Percentiles rank a stretch among this genome's conserved stretches.
phyloP scores from a whole-genome alignment of 2,888 invertebrate species.

The Drosophila incognita region DNA sequence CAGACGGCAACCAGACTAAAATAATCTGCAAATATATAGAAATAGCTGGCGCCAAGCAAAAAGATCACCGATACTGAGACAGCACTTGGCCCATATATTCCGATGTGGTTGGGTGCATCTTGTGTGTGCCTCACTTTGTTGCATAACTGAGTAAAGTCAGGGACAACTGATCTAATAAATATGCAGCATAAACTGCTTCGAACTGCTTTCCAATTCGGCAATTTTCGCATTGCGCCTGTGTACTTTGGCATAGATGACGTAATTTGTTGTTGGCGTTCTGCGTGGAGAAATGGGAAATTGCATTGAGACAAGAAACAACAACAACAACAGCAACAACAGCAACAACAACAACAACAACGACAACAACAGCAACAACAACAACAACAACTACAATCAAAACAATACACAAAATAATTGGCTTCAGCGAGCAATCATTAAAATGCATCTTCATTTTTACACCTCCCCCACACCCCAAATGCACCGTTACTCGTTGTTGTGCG shows the following conservation, averaged over 20 bases:
- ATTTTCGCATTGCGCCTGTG: not conserved
- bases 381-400: constrained; percentile 25
- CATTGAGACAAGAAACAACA: constrained; percentile 25
- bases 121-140: constrained; percentile 1
- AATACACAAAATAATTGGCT: constrained; percentile 21
- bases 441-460: not conserved
- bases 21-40: not conserved
- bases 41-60: not conserved
- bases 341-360: constrained; percentile 1
- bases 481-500: not conserved
- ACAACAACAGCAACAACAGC: not conserved
- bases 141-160: too few relatives aligned
- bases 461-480: not conserved
- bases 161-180: not conserved
- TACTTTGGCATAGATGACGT: constrained; percentile 42
- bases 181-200: not conserved
- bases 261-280: constrained; percentile 24
- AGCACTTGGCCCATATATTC: not conserved
- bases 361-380: constrained; percentile 1
- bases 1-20: constrained; percentile 52
- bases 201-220: constrained; percentile 17
- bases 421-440: constrained; percentile 4
- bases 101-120: not conserved
- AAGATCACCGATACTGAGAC: constrained; percentile 1
- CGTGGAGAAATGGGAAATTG: constrained; percentile 17